Evolutionary conservation across 2,888 invertebrate species (phyloP).

Genomic region (Synergus umbraculus): DNA sequence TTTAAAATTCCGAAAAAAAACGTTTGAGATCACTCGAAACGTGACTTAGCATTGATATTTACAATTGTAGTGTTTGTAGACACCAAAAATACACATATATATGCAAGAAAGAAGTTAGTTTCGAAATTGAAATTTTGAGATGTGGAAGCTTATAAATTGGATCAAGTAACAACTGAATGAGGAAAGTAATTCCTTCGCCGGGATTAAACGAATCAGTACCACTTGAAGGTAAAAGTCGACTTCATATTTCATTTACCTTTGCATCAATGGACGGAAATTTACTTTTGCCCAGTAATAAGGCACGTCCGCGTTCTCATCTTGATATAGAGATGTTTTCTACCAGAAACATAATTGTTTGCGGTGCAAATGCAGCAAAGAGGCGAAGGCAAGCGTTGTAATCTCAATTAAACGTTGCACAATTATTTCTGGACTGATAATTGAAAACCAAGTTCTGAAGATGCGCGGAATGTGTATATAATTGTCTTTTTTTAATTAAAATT

Average conservation of each 20-base stretch:
- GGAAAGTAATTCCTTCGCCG: background rate
- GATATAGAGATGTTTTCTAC: background rate
- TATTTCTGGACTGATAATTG: background rate
- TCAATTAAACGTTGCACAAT: slow-evolving; percentile 1
- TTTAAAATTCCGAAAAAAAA: too few relatives aligned
- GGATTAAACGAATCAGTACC: background rate
- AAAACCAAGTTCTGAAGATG: background rate
- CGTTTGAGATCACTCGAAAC: too few relatives aligned
- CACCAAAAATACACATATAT: too few relatives aligned
- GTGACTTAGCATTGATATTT: too few relatives aligned
- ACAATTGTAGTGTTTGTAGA: too few relatives aligned
- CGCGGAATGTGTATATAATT: background rate
- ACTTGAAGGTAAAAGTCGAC: slow-evolving; percentile 2
- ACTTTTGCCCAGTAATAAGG: slow-evolving; percentile 8
- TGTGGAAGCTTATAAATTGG: background rate
- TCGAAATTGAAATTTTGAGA: background rate
- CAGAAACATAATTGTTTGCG: slow-evolving; percentile 1
- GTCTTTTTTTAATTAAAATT: background rate
- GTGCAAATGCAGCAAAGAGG: background rate
- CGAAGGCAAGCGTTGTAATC: background rate
- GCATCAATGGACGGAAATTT: slow-evolving; percentile 9
- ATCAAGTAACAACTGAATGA: background rate
- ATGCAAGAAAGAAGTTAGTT: too few relatives aligned
- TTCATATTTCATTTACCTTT: slow-evolving; percentile 4
- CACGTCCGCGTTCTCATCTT: background rate